These are phyloP conservation scores for Turnix velox DNA, from an alignment of 2,113 vertebrate species.

Conservation along the genomic window DNA sequence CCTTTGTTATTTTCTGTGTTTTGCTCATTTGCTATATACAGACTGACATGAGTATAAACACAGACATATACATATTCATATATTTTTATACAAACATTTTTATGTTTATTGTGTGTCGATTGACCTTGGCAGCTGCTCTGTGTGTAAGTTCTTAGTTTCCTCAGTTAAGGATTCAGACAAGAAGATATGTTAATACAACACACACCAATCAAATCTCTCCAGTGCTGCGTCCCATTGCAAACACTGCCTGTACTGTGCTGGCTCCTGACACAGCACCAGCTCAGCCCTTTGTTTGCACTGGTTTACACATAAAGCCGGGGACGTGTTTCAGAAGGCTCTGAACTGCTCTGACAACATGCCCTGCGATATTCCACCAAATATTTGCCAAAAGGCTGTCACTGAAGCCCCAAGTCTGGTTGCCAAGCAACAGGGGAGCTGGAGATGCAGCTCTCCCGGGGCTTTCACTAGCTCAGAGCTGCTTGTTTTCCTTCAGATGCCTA, in stretches of 20 bases:
- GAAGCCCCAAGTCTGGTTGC: background rate
- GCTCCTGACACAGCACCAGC: background rate
- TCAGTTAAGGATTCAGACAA: background rate
- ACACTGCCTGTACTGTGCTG: background rate
- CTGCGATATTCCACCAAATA: background rate
- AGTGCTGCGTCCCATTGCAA: background rate
- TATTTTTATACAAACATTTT: background rate
- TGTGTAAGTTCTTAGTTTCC: background rate
- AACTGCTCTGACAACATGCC: background rate
- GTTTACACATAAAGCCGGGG: background rate
- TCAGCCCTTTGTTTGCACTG: background rate
- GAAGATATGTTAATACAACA: background rate
- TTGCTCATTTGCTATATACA: background rate
- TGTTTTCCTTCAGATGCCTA: background rate
- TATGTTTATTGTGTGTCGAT: constrained; percentile 1
- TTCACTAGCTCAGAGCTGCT: background rate
- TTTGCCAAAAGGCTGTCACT: background rate
- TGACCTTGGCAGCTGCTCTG: constrained; percentile 11
- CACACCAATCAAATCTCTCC: background rate
- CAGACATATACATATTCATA: background rate
- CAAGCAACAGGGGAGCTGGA: background rate
- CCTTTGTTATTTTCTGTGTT: background rate
- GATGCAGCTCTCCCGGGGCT: background rate
- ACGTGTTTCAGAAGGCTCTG: background rate
- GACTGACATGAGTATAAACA: background rate